These are phyloP conservation scores for Mamestra configurata DNA, from an alignment of 1,140 invertebrate species.

Conservation along the genomic window DNA sequence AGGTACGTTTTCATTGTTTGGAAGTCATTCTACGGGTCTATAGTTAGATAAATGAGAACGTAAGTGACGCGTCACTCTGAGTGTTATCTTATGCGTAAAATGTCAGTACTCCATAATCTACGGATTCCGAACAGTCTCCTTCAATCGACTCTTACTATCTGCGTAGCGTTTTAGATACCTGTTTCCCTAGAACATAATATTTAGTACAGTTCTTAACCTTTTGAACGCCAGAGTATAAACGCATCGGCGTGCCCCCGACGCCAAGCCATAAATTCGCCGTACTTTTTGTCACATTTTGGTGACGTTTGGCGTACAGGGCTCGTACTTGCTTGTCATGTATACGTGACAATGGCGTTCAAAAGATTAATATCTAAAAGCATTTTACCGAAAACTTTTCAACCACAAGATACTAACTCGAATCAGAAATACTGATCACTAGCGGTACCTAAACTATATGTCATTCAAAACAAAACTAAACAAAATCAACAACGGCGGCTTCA, in stretches of 20 bases:
- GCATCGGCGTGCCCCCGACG: no score
- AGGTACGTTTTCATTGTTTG: constrained; percentile 3
- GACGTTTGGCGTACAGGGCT: no score
- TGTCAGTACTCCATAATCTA: constrained; percentile 31
- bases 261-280: no score
- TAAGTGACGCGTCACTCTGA: background rate
- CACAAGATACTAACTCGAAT: background rate
- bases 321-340: no score
- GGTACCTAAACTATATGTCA: constrained; percentile 18
- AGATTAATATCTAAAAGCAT: no score
- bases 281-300: no score
- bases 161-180: background rate
- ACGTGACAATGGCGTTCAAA: no score
- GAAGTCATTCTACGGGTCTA: background rate
- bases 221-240: no score
- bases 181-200: no score
- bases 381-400: background rate
- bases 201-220: no score
- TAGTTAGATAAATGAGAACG: background rate
- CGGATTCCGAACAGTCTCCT: constrained; percentile 10
- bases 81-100: constrained; percentile 26
- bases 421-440: background rate
- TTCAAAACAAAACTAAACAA: background rate
- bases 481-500: background rate
- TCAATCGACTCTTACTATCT: constrained; percentile 10